phyloP scores from a whole-genome alignment of 2,113 vertebrate species.

The Gallinago undulata region DNA sequence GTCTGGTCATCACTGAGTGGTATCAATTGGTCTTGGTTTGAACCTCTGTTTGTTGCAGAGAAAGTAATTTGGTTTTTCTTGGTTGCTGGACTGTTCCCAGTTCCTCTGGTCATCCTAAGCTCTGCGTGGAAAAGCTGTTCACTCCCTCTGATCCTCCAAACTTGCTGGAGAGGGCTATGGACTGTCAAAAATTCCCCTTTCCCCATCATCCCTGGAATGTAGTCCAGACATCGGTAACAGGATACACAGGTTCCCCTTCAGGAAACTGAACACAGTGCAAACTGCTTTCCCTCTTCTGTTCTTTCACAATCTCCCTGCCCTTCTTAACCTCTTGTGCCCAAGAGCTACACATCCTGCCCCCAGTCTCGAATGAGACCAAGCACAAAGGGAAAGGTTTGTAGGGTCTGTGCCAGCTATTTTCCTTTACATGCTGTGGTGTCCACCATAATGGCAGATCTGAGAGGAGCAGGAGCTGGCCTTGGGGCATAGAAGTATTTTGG shows the following conservation, averaged over 20 bases:
- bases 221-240: neutral
- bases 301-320: neutral
- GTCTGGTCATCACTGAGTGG: neutral
- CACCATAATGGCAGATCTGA: neutral
- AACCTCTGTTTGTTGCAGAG: neutral
- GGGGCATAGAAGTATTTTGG: neutral
- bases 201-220: neutral
- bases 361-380: neutral
- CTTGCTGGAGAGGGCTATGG: neutral
- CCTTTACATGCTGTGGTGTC: neutral
- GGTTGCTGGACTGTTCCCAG: neutral
- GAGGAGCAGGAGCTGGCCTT: neutral
- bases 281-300: neutral
- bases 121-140: neutral
- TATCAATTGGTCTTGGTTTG: neutral
- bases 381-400: neutral
- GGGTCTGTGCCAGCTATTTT: neutral
- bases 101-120: neutral
- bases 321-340: neutral
- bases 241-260: accelerated
- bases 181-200: neutral
- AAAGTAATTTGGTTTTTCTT: neutral
- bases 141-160: neutral
- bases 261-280: neutral
- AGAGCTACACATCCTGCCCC: neutral